Conservation (phyloP, 1,140 invertebrate genomes). For the Diuraphis noxia region DNA sequence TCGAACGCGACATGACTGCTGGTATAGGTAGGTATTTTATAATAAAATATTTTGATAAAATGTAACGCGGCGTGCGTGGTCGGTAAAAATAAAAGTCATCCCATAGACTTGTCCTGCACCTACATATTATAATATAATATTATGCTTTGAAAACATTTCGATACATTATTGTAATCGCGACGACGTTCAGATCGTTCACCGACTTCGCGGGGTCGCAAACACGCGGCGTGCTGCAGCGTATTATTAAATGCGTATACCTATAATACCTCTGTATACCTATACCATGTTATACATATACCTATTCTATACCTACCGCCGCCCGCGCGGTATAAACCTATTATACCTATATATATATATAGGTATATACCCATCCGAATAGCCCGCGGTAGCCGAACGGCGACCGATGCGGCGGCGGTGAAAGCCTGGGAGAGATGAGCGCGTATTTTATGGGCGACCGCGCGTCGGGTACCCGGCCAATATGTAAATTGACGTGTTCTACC, state of each 20-base stretch:
- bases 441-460: conserved; percentile 36
- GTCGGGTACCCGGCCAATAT: conserved; percentile 15
- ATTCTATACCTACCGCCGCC: background rate
- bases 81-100: background rate
- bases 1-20: too few species aligned
- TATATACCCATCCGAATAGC: background rate
- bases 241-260: background rate
- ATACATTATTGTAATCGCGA: background rate
- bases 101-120: background rate
- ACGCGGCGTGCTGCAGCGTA: background rate
- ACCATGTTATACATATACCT: too few species aligned
- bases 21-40: too few species aligned
- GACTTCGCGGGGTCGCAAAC: too few species aligned
- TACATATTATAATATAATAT: too few species aligned
- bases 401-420: conserved; percentile 24
- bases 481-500: conserved; percentile 50
- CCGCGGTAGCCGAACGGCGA: background rate
- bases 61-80: too few species aligned
- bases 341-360: too few species aligned
- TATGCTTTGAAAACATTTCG: background rate
- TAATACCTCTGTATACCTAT: too few species aligned
- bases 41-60: background rate
- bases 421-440: conserved; percentile 40
- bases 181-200: background rate
- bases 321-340: too few species aligned